These are phyloP conservation scores for Hemicentrotus pulcherrimus DNA, from an alignment of 35 echinoderm and acorn worm species.

Conservation along the genomic window DNA sequence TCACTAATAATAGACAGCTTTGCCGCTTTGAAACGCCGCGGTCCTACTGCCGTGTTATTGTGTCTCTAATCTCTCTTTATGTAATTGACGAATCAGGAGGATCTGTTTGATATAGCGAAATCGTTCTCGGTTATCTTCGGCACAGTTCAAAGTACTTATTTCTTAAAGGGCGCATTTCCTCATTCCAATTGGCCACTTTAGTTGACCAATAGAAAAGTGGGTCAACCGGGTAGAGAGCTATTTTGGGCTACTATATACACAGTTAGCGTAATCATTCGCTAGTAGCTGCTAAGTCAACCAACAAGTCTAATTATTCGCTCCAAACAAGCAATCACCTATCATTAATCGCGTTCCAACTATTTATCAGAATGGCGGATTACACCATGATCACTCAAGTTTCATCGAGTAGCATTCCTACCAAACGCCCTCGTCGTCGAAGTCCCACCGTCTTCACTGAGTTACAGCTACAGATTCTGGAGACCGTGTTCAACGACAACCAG, in stretches of 20 bases:
- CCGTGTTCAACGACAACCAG: not conserved
- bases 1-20: no score
- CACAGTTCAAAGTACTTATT: no score
- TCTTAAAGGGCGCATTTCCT: no score
- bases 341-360: not conserved
- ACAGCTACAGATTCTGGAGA: not conserved
- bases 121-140: no score
- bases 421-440: constrained; percentile 36
- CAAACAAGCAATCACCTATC: not conserved
- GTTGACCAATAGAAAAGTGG: not conserved
- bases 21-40: no score
- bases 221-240: not conserved
- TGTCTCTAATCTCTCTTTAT: no score
- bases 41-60: no score
- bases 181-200: no score
- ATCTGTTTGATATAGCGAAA: no score
- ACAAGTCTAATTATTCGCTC: not conserved
- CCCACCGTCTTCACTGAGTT: not conserved
- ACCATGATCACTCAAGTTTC: not conserved
- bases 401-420: not conserved
- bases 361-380: not conserved
- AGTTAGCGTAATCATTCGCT: not conserved
- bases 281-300: not conserved
- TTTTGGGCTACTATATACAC: not conserved
- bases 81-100: no score